phyloP scores from a whole-genome alignment of 2,113 vertebrate species.

The Zapus hudsonius region DNA sequence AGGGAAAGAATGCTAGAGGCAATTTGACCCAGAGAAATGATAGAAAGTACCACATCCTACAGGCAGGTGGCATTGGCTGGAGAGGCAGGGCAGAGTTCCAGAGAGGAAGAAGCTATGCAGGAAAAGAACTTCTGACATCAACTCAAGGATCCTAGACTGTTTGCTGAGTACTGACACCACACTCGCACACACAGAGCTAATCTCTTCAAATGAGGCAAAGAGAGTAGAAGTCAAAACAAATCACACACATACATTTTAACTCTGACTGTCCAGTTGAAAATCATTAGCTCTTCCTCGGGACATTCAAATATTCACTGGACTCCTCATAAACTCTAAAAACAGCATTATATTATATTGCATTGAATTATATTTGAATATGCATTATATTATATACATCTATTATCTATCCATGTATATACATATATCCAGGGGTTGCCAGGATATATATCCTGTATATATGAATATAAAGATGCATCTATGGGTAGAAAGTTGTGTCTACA shows the following conservation, averaged over 20 bases:
- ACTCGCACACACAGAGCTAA: neutral
- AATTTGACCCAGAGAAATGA: neutral
- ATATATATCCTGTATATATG: neutral
- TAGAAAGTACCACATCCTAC: neutral
- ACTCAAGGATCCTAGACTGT: neutral
- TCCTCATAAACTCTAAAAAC: neutral
- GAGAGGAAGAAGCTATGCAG: neutral
- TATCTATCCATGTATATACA: neutral
- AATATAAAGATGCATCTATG: neutral
- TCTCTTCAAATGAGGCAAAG: neutral
- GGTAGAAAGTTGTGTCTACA: neutral
- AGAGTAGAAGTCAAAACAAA: neutral
- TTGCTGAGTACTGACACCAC: neutral
- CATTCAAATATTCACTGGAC: neutral
- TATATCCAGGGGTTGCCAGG: too few relatives aligned
- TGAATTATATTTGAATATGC: neutral
- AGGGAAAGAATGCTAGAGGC: constrained; percentile 30
- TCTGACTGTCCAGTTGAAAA: neutral
- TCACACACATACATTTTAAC: neutral
- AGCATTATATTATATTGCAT: too few relatives aligned
- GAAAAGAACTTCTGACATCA: neutral
- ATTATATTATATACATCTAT: neutral
- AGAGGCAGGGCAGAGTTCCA: neutral
- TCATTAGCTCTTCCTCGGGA: neutral
- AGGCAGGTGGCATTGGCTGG: neutral